phyloP scores from a whole-genome alignment of 2,797 vertebrate species.

The Fratercula arctica region DNA sequence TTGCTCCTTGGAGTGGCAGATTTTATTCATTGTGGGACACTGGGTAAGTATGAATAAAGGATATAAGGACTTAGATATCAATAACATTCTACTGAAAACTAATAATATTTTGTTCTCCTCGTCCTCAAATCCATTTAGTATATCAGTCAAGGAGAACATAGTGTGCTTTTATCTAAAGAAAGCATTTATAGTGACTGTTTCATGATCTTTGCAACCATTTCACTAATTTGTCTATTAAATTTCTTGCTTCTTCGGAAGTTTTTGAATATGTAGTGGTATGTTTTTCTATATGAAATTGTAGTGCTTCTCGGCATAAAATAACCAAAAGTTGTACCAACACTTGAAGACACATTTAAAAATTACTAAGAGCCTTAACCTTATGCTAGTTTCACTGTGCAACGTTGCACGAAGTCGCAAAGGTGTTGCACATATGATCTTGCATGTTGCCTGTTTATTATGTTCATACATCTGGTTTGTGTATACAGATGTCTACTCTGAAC shows the following conservation, averaged over 20 bases:
- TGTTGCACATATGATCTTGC: not conserved
- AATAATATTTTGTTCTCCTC: not conserved
- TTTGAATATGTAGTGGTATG: not conserved
- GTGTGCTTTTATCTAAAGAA: not conserved
- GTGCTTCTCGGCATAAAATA: not conserved
- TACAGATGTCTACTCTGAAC: not conserved
- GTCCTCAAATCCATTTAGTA: not conserved
- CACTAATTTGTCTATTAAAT: not conserved
- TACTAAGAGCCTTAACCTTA: not conserved
- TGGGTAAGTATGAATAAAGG: constrained; percentile 84
- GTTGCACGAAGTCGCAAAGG: not conserved
- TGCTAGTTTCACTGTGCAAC: not conserved
- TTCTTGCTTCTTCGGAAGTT: not conserved
- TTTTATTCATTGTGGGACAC: constrained; percentile 99
- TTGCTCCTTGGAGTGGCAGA: constrained; percentile 97
- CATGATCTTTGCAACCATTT: not conserved
- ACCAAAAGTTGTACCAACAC: not conserved
- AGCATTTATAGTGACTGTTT: not conserved
- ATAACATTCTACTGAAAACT: not conserved
- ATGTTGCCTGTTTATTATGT: not conserved
- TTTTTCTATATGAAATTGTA: not conserved
- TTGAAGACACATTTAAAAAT: not conserved
- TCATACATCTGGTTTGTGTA: not conserved
- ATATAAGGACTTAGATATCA: not conserved
- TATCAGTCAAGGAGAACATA: not conserved